These are phyloP conservation scores for Lasioglossum figueresi DNA, from an alignment of 2,888 invertebrate species.

Conservation along the genomic window DNA sequence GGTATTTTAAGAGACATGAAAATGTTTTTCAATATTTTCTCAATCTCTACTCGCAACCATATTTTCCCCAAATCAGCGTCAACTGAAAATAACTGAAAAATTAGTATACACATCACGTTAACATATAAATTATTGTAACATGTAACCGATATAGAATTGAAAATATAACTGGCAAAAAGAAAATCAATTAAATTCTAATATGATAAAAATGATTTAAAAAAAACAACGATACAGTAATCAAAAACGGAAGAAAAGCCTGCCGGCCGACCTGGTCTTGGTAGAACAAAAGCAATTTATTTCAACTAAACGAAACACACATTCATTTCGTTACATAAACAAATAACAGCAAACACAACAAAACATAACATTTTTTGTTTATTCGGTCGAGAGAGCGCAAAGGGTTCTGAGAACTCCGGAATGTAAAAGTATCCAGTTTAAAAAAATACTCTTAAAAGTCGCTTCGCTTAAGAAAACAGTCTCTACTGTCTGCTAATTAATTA, in stretches of 20 bases:
- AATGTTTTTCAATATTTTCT: neutral
- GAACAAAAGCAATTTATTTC: neutral
- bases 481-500: conserved; percentile 35
- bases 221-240: neutral
- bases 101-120: neutral
- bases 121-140: neutral
- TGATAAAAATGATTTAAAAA: neutral
- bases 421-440: conserved; percentile 50
- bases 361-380: neutral
- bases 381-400: conserved; percentile 15
- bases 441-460: conserved; percentile 61
- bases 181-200: neutral
- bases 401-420: conserved; percentile 34
- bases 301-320: neutral
- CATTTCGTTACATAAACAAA: neutral
- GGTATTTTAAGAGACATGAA: neutral
- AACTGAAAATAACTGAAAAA: neutral
- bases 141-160: neutral
- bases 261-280: neutral
- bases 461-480: conserved; percentile 55
- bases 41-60: neutral
- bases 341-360: conserved; percentile 6
- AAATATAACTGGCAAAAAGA: neutral
- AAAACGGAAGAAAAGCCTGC: neutral
- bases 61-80: neutral